phyloP scores from a whole-genome alignment of 2,113 vertebrate genomes.

The Psilopsiagon aymara region DNA sequence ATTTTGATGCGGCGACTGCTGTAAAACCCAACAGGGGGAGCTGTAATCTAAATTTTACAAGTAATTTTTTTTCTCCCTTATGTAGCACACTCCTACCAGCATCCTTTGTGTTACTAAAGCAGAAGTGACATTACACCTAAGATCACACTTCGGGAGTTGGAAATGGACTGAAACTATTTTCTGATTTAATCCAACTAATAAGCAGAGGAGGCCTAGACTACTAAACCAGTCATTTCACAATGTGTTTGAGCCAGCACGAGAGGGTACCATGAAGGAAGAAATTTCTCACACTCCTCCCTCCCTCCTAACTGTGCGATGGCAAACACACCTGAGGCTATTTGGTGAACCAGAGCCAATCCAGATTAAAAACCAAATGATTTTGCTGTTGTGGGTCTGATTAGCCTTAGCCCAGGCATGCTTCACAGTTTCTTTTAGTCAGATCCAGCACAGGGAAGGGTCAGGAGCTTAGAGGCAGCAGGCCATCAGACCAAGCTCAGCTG shows the following conservation, averaged over 20 bases:
- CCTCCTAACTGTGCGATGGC: background rate
- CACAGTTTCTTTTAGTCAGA: background rate
- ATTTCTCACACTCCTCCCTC: background rate
- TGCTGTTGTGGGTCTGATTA: background rate
- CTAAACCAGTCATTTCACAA: background rate
- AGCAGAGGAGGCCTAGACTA: background rate
- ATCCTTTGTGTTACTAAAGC: background rate
- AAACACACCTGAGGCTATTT: background rate
- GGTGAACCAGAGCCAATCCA: background rate
- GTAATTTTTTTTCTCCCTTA: background rate
- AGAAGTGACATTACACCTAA: background rate
- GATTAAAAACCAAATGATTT: background rate
- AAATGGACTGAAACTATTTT: background rate
- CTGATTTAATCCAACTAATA: background rate
- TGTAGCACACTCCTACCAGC: background rate
- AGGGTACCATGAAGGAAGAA: background rate
- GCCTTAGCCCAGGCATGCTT: background rate
- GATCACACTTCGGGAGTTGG: background rate
- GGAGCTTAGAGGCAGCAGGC: background rate
- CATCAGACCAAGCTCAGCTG: background rate
- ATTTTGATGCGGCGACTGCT: background rate
- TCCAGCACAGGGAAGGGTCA: background rate
- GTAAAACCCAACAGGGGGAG: slow-evolving; percentile 44
- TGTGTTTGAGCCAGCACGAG: background rate
- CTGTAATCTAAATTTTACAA: slow-evolving; percentile 24